Evolutionary conservation across 2,113 vertebrate genomes (phyloP).

Genomic region (Tupaia chinensis): DNA sequence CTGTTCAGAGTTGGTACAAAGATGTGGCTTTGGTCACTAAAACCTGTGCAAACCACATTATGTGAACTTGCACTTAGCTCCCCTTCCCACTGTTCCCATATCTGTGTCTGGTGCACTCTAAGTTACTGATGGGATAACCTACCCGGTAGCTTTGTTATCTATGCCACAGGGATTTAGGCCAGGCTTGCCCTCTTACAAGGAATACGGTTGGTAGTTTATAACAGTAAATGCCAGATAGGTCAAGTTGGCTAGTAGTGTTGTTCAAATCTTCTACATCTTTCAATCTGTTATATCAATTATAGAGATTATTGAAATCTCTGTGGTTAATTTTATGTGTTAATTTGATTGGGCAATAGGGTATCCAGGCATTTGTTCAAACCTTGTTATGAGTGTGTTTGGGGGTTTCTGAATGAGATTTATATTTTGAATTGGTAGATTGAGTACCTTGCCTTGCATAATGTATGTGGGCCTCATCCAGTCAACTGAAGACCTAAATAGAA

Average conservation of each 20-base stretch:
- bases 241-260: not conserved
- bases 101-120: not conserved
- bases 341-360: not conserved
- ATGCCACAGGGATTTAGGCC: not conserved
- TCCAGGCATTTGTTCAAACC: not conserved
- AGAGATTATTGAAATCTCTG: not conserved
- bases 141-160: not conserved
- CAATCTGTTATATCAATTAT: not conserved
- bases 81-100: not conserved
- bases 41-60: not conserved
- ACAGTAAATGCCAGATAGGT: not conserved
- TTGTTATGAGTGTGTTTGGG: not conserved
- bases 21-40: not conserved
- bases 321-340: not conserved
- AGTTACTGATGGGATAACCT: not conserved
- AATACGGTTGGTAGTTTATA: not conserved
- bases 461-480: not conserved
- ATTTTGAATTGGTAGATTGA: not conserved
- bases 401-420: not conserved
- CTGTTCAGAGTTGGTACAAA: not conserved
- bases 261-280: constrained; percentile 2
- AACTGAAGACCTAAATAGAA: not conserved
- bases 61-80: not conserved
- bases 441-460: not conserved
- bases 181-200: not conserved